A percentile compares a stretch with the other conserved stretches of the same genome.
phyloP scores from a whole-genome alignment of 2,888 invertebrate genomes.

The Parnassius glacialis region DNA sequence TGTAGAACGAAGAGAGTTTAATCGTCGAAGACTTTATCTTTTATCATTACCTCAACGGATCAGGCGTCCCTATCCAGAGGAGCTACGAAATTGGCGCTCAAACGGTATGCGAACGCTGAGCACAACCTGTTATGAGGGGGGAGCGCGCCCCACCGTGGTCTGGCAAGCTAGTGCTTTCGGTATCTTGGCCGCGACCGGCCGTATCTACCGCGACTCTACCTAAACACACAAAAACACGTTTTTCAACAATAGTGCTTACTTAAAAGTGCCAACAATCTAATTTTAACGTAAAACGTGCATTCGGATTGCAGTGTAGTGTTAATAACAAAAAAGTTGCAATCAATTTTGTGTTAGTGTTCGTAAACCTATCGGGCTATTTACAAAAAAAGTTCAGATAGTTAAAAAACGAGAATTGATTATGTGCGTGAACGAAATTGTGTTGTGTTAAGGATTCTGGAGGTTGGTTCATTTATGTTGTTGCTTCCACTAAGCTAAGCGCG shows the following conservation, averaged over 20 bases:
- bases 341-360: slow-evolving; percentile 38
- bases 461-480: slow-evolving; percentile 43
- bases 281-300: slow-evolving; percentile 37
- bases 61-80: slow-evolving; percentile 55
- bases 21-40: slow-evolving; percentile 44
- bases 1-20: slow-evolving; percentile 13
- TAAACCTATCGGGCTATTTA: slow-evolving; percentile 9
- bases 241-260: slow-evolving; percentile 38
- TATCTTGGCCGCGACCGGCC: slow-evolving; percentile 45
- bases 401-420: slow-evolving; percentile 60
- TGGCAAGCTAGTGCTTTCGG: slow-evolving; percentile 43
- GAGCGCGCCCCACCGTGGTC: slow-evolving; percentile 40
- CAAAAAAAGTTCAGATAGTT: slow-evolving; percentile 27
- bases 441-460: slow-evolving; percentile 71
- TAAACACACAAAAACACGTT: slow-evolving; percentile 46
- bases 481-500: slow-evolving; percentile 11
- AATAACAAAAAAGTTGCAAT: slow-evolving; percentile 30
- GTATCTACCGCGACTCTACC: slow-evolving; percentile 48
- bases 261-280: slow-evolving; percentile 29
- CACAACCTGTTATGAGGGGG: slow-evolving; percentile 70
- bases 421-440: slow-evolving; percentile 54
- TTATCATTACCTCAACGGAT: slow-evolving; percentile 59
- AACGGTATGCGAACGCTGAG: slow-evolving; percentile 60
- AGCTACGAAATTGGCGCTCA: slow-evolving; percentile 72
- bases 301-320: slow-evolving; percentile 75